Evolutionary conservation across 2,888 invertebrate species (phyloP), one percentile per base, ranked within the genome.

Genomic region (Drosophila percnosoma): DNA sequence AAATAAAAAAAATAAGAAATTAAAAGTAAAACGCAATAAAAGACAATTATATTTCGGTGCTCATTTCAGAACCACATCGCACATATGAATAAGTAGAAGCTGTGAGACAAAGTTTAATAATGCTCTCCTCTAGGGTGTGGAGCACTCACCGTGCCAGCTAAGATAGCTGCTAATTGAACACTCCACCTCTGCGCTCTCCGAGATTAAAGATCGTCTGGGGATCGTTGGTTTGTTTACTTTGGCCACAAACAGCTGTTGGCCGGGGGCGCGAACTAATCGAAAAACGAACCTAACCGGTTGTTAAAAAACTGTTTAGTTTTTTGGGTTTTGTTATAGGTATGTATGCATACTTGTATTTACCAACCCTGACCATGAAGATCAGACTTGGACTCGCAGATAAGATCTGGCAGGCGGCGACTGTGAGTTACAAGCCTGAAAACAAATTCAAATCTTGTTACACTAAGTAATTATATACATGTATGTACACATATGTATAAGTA

Each of bases 311-410:
- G 24, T 63, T 29, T 18, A 31, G 21, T n/a, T 10, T 42, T 57
- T 62, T 21, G 11, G 33, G 33, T 18, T 29, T 55, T 49, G 57
- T 15, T 48, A 13, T 36, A 10, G 21, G 55, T 69, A 27, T 57
- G 31, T 7, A 33, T 53, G 24, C 48, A n/a, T 15, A 48, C 42
- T 15, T 53, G 45, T 45, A 36, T 27, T 36, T 54, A 36, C 24
- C 67, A 67, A 48, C 88, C 86, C 83, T 84, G 89, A 79, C 84
- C 84, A 83, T 88, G 89, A 83, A 78, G 75, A 63, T 59, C 51
- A 51, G 53, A 69, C 64, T 62, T 33, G 29, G 45, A 36, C 36
- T 61, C 51, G 36, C 15, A 51, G 34, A 21, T 24, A n/a, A 27
- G 33, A 33, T 33, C 36, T 45, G 61, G 33, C 34, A 45, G 48